Evolutionary conservation across 2,113 vertebrate genomes (phyloP), one percentile per base, ranked within the genome.

Genomic region (Alosa alosa): DNA sequence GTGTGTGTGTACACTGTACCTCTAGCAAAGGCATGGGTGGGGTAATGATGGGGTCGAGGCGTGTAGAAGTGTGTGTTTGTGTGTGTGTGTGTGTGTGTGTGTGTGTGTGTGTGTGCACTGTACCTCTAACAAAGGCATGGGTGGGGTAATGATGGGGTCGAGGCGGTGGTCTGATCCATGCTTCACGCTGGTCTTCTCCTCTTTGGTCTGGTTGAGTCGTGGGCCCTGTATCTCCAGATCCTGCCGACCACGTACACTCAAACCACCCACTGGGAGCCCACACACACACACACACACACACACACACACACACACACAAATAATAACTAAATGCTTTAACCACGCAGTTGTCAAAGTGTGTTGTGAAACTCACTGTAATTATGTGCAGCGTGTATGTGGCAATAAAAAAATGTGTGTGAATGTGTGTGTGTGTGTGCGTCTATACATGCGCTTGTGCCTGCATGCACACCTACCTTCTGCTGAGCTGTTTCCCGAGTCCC

Each of bases 81-180:
- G 41, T 41, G 41, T 41, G 41, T 41, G 41, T 41, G 41, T 41
- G 41, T 41, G 41, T 41, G 41, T 41, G 41, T 41, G 41, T 41
- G 41, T 41, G 41, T 44, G 41, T 44, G 41, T 44, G 41, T 44
- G 41, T 44, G 41, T 44, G 2, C 41, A 44, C 41, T 44, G 41
- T 93, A 99, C 98, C 97, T 99, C 98, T 88, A 99, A 91, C 17
- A 99, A 94, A 87, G 98, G 98, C 98, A 99, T 99, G 85, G 97
- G 95, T 25, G 97, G 96, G 1, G 96, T 95, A 89, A 99, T 96
- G 88, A 99, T 94, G 18, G 98, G 98, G 91, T 98, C 96, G 86
- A 99, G 94, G 57, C 98, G 97, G 15, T 95, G 94, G 91, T 99
- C 98, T 0, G 96, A 95, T 85, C 98, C 97, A 45, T 99, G 97